Evolutionary conservation across 1,140 invertebrate genomes (phyloP).

Genomic region (Achatina immaculata): DNA sequence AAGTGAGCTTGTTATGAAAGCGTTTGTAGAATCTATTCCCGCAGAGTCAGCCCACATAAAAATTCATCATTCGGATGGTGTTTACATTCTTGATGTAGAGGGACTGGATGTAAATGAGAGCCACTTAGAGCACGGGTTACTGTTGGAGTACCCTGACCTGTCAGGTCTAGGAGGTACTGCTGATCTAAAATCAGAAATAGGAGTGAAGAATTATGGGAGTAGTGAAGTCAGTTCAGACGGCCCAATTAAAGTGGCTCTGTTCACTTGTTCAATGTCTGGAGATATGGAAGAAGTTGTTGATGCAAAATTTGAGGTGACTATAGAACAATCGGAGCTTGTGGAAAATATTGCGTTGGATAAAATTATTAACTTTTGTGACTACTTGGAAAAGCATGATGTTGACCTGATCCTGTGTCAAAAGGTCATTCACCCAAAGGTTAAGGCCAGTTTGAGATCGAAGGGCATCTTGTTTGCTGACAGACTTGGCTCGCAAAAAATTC

Average conservation of each 20-base stretch:
- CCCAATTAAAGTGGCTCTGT: constrained; percentile 44
- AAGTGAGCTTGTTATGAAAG: constrained; percentile 44
- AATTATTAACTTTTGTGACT: constrained; percentile 40
- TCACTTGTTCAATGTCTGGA: constrained; percentile 53
- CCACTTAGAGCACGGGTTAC: constrained; percentile 37
- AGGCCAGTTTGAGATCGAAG: constrained; percentile 74
- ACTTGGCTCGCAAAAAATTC: constrained; percentile 43
- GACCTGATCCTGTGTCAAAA: constrained; percentile 56
- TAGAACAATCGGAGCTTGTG: constrained; percentile 29
- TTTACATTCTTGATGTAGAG: constrained; percentile 42
- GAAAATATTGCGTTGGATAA: constrained; percentile 35
- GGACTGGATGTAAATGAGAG: constrained; percentile 33
- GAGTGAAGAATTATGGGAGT: neutral
- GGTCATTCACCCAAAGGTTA: constrained; percentile 55
- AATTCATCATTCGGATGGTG: constrained; percentile 31
- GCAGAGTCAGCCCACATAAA: neutral
- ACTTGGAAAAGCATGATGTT: constrained; percentile 39
- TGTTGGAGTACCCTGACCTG: constrained; percentile 45
- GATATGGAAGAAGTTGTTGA: constrained; percentile 48
- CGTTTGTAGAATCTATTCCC: constrained; percentile 48
- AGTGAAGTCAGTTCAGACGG: neutral
- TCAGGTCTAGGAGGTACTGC: constrained; percentile 27
- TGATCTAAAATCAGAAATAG: neutral
- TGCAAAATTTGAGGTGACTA: constrained; percentile 40
- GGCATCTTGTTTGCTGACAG: constrained; percentile 82